A percentile compares a stretch with the other conserved stretches of the same genome.
Conservation (phyloP, 1,140 invertebrate genomes). For the Neotoxoptera formosana region DNA sequence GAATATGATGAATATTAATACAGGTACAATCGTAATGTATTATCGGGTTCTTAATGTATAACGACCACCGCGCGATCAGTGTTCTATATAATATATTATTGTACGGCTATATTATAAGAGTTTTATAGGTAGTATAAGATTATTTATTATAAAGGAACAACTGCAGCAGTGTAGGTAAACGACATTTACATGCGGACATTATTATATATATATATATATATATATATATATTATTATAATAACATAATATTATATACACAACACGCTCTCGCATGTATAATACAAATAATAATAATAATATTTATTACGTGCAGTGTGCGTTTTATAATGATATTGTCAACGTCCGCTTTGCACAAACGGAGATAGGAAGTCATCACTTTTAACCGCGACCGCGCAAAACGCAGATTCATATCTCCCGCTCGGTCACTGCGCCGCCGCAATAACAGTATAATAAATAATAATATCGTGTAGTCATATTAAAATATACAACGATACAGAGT, state of each 20-base stretch:
- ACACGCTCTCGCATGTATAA: background rate
- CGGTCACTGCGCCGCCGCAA: background rate
- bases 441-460: background rate
- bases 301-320: background rate
- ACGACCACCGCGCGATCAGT: background rate
- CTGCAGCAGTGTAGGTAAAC: background rate
- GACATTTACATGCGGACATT: background rate
- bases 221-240: background rate
- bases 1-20: background rate
- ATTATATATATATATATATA: too few relatives aligned
- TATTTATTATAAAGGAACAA: too few relatives aligned
- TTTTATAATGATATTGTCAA: conserved; percentile 13
- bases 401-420: conserved; percentile 17
- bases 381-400: conserved; percentile 39
- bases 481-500: background rate
- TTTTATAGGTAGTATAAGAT: too few relatives aligned
- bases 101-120: background rate
- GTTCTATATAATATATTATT: background rate
- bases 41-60: background rate
- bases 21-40: background rate
- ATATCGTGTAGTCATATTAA: background rate
- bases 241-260: background rate
- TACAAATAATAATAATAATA: background rate
- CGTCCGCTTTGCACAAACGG: background rate
- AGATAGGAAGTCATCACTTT: conserved; percentile 42